Base-by-base conservation (phyloP, 2,888 invertebrate genomes). In the Eudasyphora cyanicolor region DNA sequence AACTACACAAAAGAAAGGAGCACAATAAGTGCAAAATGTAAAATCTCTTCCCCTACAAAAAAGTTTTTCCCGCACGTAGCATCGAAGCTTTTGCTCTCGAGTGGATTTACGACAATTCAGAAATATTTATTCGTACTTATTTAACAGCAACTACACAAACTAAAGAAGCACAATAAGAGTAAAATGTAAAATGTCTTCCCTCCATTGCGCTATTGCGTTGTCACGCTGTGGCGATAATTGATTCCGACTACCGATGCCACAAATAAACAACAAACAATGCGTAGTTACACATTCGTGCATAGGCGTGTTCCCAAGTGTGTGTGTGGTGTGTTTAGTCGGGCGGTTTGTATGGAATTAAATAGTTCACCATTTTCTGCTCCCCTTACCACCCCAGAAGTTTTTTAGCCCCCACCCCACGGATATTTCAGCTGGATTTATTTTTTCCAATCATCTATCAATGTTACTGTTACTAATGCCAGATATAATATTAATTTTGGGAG, bases 211-310 rank as follows among this genome's bases (percentile, higher is more conserved):
- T 64, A 38, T 64, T 64, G 38, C 10, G 38, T 64, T 64, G 64
- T 64, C 64, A 64, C 38, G 67, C 42, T 42, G 38, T 21, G 42
- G 29, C 42, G 67, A 67, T 67, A 67, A 67, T 67, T 67, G 67
- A 67, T 67, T 67, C 42, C 29, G 67, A 67, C 67, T 67, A 64
- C 64, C 38, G 64, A 64, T 38, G 38, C 35, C 38, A 67, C 42
- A 67, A 42, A 67, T 67, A 24, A 42, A 67, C 67, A 42, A 42
- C 62, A 35, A 64, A 38, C 57, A 54, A 21, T 8, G n/a, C 24
- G 54, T 51, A 19, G 54, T 8, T 51, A 51, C 21, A 54, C 54
- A 21, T 32, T 32, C n/a, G 29, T 29, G 8, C 57, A 14, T 24
- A 21, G 6, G 21, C 17, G 12, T n/a, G n/a, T n/a, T n/a, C n/a